Conservation (phyloP, 2,113 vertebrate genomes). For the Cyanoliseus patagonus region DNA sequence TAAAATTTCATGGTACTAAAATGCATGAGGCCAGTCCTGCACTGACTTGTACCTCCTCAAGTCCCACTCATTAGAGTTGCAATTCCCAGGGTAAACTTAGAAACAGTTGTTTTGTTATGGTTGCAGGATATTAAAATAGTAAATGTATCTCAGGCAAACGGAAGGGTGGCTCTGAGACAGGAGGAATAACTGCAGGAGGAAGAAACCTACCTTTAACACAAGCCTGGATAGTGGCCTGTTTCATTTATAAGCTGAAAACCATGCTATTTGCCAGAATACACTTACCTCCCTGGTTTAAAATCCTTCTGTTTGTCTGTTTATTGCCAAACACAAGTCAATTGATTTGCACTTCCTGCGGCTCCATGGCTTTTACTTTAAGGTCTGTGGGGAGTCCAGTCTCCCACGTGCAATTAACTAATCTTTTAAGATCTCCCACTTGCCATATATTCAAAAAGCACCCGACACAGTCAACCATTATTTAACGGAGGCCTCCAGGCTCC, state of each 20-base stretch:
- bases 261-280: not conserved
- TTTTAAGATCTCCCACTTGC: not conserved
- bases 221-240: not conserved
- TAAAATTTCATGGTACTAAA: not conserved
- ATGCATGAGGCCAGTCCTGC: not conserved
- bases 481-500: not conserved
- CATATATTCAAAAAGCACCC: not conserved
- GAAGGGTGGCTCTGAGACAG: not conserved
- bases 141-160: not conserved
- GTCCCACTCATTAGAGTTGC: not conserved
- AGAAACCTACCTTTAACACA: not conserved
- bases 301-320: not conserved
- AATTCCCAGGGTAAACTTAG: not conserved
- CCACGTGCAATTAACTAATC: not conserved
- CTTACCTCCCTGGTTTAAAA: not conserved
- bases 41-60: too few relatives aligned
- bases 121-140: not conserved
- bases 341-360: not conserved
- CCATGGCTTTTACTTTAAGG: not conserved
- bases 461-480: not conserved
- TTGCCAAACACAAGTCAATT: not conserved
- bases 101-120: not conserved
- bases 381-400: not conserved
- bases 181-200: not conserved
- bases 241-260: accelerated